Evolutionary conservation across 2,113 vertebrate genomes (phyloP).

Genomic region (Lonchura striata): DNA sequence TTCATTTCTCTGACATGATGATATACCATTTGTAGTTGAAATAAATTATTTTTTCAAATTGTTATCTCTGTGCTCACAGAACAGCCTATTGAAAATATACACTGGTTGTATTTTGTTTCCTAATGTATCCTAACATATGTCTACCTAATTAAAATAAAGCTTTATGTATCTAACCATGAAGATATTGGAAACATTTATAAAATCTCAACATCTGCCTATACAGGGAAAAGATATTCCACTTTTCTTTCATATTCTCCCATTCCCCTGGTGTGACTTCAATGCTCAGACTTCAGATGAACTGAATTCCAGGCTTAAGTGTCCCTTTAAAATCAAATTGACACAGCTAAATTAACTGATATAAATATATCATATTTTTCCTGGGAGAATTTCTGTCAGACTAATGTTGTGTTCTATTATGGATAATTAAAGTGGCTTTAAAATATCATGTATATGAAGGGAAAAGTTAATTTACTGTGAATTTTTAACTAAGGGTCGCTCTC

Average conservation of each 20-base stretch:
- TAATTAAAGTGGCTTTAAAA: slow-evolving; percentile 4
- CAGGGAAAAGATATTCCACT: neutral
- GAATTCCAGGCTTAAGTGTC: neutral
- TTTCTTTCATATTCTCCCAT: neutral
- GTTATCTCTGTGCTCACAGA: neutral
- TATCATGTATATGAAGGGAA: neutral
- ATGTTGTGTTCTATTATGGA: neutral
- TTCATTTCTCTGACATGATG: neutral
- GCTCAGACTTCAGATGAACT: neutral
- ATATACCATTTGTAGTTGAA: neutral
- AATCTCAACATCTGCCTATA: neutral
- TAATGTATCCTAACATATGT: neutral
- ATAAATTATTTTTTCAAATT: neutral
- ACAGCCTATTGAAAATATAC: rapidly evolving
- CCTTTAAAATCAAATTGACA: neutral
- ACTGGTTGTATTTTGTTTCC: neutral
- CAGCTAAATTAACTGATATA: neutral
- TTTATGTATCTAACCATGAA: neutral
- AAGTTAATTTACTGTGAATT: slow-evolving; percentile 22
- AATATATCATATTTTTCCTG: neutral
- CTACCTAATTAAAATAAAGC: neutral
- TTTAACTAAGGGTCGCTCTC: neutral
- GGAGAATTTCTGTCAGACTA: neutral
- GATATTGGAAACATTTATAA: neutral
- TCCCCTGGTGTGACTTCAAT: neutral